Base-by-base conservation (phyloP, 2,113 vertebrate species). In the Ciconia stormi region DNA sequence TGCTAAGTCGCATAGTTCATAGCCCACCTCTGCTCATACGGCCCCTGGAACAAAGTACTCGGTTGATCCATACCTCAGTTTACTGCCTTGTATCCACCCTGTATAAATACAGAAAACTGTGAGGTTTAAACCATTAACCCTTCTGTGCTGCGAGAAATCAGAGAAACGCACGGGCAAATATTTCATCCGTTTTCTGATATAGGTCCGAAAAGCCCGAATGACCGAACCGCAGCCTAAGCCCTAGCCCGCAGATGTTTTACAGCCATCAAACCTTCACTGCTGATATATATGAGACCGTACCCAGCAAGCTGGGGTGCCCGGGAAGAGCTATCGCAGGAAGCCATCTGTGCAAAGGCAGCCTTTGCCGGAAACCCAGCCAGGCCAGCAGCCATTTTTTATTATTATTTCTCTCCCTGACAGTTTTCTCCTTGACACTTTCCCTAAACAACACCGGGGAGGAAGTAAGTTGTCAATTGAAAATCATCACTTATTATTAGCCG, bases 321-420 rank as follows among this genome's bases (percentile, higher is more conserved):
- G 92, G 86, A 97, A 95, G 95, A 98, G 93, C 98, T 99, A 99
- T 99, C 98, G 29, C 94, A 97, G 98, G 97, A 97, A 98, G 97
- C 98, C 99, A 99, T 99, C 98, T 99, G 99, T 97, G 98, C 97
- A 71, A 87, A 44, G 90, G 97, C 91, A 50, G 91, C 96, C 93
- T 91, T 95, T 91, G 93, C 96, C 98, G 98, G 98, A 99, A 99
- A 97, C 98, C 94, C 97, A 91, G 91, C 95, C 88, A 93, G 87
- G 77, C 71, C 95, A 95, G 94, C 92, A 81, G 56, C 91, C 87
- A 90, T 44, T 78, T 73, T 4, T 89, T 13, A 76, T 71, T n/a
- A 76, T 77, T 72, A 77, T 90, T 84, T 69, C 82, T 93, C 69
- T 79, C 94, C 83, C 91, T 84, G 77, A 44, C 87, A 89, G 81